Base-by-base conservation (phyloP, 1,140 invertebrate genomes). In the Plutomurus gul region DNA sequence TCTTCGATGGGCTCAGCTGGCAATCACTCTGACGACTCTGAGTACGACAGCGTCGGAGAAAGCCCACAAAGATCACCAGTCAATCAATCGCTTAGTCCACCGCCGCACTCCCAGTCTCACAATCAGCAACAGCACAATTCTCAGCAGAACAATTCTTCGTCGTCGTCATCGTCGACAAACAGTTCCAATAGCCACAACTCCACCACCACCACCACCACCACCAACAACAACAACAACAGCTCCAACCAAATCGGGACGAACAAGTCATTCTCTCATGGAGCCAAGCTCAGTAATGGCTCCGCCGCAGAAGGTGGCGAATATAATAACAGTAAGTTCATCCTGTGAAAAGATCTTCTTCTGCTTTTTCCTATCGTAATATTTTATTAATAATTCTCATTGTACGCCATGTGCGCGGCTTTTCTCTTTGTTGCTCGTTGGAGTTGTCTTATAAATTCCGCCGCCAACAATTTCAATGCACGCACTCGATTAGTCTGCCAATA, bases 1-100 rank as follows among this genome's bases (percentile, higher is more conserved):
- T 83, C 89, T 49, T 84, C 85, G 82, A 87, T 88, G 78, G 86
- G 87, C 76, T 87, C 87, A 60, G 85, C 86, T 22, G 86, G 86
- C 36, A 84, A 84, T 60, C 84, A 86, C 60, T 86, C 92, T 0
- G 92, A 94, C 86, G 82, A 83, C 60, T 93, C 92, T 0, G 92
- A 93, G 85, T 92, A 94, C 82, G 89, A 89, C 83, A 85, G 87
- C 71, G 85, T 87, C 76, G 82, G 84, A 49, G 85, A 82, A 78
- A 88, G 82, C 81, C 87, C 84, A 18, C 82, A 85, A 78, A 72
- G 85, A 46, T 86, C 85, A 11, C 85, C 86, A 51, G 76, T 82
- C 3, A 78, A 77, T 51, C 78, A 80, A 36, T 82, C 84, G 11
- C 43, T 77, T 20, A 79, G 75, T 40, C 78, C 81, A 39, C 76